Evolutionary conservation across 2,888 invertebrate genomes (phyloP).

Genomic region (Invenusta paracnida): DNA sequence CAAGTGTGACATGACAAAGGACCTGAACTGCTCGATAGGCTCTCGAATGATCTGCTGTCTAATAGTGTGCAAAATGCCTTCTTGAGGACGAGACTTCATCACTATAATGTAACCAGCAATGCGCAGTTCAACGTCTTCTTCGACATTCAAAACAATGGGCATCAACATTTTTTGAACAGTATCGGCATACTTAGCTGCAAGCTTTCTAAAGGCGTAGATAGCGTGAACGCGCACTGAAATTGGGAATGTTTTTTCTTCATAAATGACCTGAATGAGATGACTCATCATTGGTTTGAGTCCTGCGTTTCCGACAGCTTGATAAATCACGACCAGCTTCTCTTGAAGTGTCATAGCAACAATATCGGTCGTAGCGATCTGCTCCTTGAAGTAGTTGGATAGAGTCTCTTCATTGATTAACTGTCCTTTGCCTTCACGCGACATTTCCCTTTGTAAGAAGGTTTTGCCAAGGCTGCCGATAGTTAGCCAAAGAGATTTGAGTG

Average conservation of each 20-base stretch:
- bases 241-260: background rate
- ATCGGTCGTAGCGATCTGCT: background rate
- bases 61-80: background rate
- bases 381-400: background rate
- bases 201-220: background rate
- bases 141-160: background rate
- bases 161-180: slow-evolving; percentile 1
- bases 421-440: background rate
- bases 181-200: background rate
- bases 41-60: background rate
- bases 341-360: background rate
- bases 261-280: background rate
- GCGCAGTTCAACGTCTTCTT: background rate
- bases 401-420: background rate
- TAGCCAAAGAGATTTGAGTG: slow-evolving; percentile 1
- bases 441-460: background rate
- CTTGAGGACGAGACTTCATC: background rate
- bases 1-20: background rate
- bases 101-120: background rate
- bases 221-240: background rate
- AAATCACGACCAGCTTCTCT: background rate
- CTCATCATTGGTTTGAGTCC: background rate
- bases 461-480: slow-evolving; percentile 11
- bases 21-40: background rate
- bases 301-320: background rate